phyloP scores from a whole-genome alignment of 2,113 vertebrate species.

The Neodontobutis hainanensis region DNA sequence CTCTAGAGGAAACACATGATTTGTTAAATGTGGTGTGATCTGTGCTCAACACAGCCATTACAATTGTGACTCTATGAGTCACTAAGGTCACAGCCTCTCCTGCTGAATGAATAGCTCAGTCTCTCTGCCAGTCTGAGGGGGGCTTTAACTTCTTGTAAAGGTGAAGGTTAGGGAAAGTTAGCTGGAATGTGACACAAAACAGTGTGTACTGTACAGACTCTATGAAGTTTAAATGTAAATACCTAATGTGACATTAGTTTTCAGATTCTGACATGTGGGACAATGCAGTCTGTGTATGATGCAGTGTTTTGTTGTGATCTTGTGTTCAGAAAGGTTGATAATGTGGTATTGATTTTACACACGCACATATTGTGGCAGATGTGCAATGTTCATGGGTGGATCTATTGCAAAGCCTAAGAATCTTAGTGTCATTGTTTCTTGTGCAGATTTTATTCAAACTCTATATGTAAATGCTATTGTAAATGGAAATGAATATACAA shows the following conservation, averaged over 20 bases:
- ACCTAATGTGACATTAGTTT: conserved; percentile 22
- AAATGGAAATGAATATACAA: conserved; percentile 58
- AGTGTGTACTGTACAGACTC: conserved; percentile 28
- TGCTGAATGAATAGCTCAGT: conserved; percentile 42
- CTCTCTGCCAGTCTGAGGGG: conserved; percentile 27
- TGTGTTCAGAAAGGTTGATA: conserved; percentile 25
- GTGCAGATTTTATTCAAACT: conserved; percentile 53
- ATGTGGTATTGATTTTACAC: conserved; percentile 28
- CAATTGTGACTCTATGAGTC: conserved; percentile 48
- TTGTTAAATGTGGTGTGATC: conserved; percentile 56
- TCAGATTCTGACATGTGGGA: conserved; percentile 29
- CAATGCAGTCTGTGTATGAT: conserved; percentile 41
- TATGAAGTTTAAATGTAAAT: conserved; percentile 44
- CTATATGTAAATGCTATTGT: conserved; percentile 63
- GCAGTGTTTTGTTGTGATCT: conserved; percentile 49
- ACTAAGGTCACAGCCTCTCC: conserved; percentile 50
- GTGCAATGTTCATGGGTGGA: conserved; percentile 25
- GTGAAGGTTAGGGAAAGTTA: conserved; percentile 2
- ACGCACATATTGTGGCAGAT: conserved; percentile 31
- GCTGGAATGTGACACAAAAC: conserved; percentile 10
- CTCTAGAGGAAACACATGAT: conserved; percentile 37
- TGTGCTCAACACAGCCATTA: conserved; percentile 49
- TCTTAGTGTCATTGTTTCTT: conserved; percentile 47
- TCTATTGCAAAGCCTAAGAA: conserved; percentile 8
- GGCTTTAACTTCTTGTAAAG: conserved; percentile 5